Evolutionary conservation across 2,797 vertebrate species (phyloP).

Genomic region (Nyctibius grandis): DNA sequence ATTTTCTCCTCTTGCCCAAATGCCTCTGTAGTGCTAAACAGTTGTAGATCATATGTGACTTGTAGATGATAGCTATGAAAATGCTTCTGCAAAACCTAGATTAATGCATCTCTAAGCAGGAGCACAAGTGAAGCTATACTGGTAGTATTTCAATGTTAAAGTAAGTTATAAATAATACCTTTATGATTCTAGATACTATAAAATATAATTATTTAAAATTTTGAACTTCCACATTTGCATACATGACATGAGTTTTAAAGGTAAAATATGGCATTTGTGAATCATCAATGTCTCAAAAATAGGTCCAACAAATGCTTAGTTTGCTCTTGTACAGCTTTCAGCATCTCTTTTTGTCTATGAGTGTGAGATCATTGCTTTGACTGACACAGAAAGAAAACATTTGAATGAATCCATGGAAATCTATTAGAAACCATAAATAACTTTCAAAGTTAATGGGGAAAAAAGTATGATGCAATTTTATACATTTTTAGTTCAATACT

Average conservation of each 20-base stretch:
- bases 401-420: neutral
- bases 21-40: neutral
- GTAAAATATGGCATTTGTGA: neutral
- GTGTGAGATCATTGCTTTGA: neutral
- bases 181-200: neutral
- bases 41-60: neutral
- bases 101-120: neutral
- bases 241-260: rapidly evolving
- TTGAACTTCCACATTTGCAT: neutral
- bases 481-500: neutral
- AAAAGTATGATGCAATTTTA: neutral
- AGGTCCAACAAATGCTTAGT: neutral
- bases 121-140: neutral
- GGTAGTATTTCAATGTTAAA: neutral
- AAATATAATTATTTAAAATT: neutral
- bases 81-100: neutral
- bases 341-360: neutral
- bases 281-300: neutral
- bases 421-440: neutral
- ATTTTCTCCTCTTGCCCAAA: neutral
- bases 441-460: neutral
- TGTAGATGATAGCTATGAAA: neutral
- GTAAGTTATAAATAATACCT: neutral
- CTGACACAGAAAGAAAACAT: neutral
- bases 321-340: neutral